Evolutionary conservation across 1,140 invertebrate genomes (phyloP).

Genomic region (Ladona fulva): DNA sequence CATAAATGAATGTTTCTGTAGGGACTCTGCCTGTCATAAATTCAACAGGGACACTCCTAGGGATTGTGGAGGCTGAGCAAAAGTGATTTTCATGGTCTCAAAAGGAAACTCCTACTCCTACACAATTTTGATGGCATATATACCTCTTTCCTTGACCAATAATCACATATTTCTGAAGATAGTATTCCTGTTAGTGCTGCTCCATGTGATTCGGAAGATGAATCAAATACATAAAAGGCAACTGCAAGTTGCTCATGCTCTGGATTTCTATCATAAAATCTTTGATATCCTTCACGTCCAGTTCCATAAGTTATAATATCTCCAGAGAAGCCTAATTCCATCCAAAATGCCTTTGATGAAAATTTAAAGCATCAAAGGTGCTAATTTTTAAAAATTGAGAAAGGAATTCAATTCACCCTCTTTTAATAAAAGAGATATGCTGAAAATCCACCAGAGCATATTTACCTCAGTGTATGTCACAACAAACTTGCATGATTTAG

Average conservation of each 20-base stretch:
- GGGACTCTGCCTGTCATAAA: no score
- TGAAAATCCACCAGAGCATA: neutral
- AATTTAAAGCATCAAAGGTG: neutral
- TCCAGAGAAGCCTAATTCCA: neutral
- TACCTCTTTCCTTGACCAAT: slow-evolving; percentile 9
- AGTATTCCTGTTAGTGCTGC: neutral
- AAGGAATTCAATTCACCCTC: no score
- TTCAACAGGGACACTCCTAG: no score
- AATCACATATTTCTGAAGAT: neutral
- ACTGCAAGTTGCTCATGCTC: neutral
- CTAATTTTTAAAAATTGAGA: no score
- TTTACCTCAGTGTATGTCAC: neutral
- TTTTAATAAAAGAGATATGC: no score
- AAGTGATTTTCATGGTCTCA: no score
- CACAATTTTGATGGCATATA: neutral
- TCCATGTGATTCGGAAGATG: neutral
- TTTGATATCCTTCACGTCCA: neutral
- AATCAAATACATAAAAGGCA: neutral
- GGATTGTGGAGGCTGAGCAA: no score
- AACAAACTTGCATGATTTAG: neutral
- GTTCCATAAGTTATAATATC: neutral
- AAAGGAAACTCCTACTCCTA: no score
- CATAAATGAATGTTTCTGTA: no score
- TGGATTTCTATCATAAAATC: no score
- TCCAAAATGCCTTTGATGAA: neutral